Base-by-base conservation (phyloP, 1,140 invertebrate species). In the Drosophila grimshawi region DNA sequence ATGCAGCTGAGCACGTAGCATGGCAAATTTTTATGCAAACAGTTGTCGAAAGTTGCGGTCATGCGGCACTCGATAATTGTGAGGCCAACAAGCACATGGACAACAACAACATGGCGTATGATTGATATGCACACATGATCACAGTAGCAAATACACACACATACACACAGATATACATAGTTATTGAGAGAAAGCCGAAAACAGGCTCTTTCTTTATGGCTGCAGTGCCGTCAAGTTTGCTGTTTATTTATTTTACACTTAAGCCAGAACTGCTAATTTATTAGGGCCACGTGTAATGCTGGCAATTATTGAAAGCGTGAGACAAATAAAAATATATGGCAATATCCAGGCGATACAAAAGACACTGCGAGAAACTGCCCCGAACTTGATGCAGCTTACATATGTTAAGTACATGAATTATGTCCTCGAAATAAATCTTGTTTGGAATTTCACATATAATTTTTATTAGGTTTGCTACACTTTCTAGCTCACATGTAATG, bases 281-380 rank as follows among this genome's bases (percentile, higher is more conserved):
- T 90, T 89, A 66, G 78, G 53, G 86, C 85, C 85, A 89, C 85
- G 85, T 85, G 86, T 89, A 89, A 89, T 89, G 76, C 75, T 52
- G 86, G 78, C 85, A 89, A 89, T 89, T 89, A 89, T 89, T 89
- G 85, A 89, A 90, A 81, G 85, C 86, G 86, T 89, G 85, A 89
- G 86, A 68, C 81, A 89, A 89, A 89, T 89, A 89, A 89, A 89
- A 89, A 85, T 81, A 78, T 81, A 85, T 88, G 56, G 72, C 76
- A 60, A 60, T 48, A 81, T 62, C 76, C 79, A 73, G 73, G 43
- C 8, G 33, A 78, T 61, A 73, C 53, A 4, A 43, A n/a, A n/a
- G 10, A 19, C 39, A 43, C 39, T 11, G 39, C 10, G 10, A 43
- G 3, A 41, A 41, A 41, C 5, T 7, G 37, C 37, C 19, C 19